Evolutionary conservation across 2,888 invertebrate species (phyloP), one percentile per base, ranked within the genome.

Genomic region (Eupithecia inturbata): DNA sequence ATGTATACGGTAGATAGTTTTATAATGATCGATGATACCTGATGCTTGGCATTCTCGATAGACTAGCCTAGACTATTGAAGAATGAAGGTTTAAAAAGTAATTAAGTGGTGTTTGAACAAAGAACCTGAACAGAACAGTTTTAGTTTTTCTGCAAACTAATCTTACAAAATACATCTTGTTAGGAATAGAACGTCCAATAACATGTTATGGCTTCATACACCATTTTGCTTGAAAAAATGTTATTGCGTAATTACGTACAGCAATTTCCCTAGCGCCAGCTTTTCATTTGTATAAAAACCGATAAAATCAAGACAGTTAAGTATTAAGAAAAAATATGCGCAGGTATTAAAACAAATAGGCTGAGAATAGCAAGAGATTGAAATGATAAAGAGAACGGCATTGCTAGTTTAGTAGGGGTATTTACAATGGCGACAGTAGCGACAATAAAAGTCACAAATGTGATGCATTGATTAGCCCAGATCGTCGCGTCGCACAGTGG

Each of bases 381-480:
- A 12, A 53, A 16, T 31, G 62, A 28, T 31, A 28, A 62, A 62
- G 28, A 62, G 22, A 31, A 62, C 28, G 26, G 62, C 31, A 19
- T 19, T 62, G 1, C 28, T 62, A 16, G 62, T 31, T 31, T 28
- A 62, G 62, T 16, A 19, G 31, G 16, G 16, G 62, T 5, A 31
- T 62, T 31, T 31, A 31, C 31, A 28, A 62, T 22, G 39, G 22
- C 22, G 39, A 39, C 66, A 66, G 66, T 64, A 36, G 66, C 22
- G 26, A 66, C 66, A 39, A 26, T 66, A 41, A 39, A 71, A 53
- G 62, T 36, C 82, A 83, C 85, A 85, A 84, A 22, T 62, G 85
- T 83, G 79, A 83, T 82, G 85, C 85, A 89, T 90, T 89, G 88
- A 91, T 92, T 91, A 91, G 89, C 88, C 87, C 82, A 88, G 87